phyloP scores from a whole-genome alignment of 1,140 invertebrate species.

The Drosophila dunni region DNA sequence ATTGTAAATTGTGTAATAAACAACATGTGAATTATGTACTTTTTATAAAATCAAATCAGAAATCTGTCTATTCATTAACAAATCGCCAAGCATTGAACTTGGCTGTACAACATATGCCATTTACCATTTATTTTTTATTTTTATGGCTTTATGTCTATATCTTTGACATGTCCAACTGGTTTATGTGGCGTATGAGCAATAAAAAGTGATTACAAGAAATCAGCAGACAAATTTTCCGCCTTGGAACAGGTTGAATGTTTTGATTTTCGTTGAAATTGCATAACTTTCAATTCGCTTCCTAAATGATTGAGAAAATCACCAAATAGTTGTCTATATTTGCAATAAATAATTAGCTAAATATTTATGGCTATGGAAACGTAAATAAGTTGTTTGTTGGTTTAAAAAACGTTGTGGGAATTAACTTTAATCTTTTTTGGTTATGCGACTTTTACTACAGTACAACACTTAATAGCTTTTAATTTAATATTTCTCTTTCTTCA shows the following conservation, averaged over 20 bases:
- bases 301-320: slow-evolving; percentile 46
- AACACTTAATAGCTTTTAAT: neutral
- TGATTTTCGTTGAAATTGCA: slow-evolving; percentile 62
- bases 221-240: slow-evolving; percentile 64
- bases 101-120: slow-evolving; percentile 21
- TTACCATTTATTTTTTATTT: slow-evolving; percentile 20
- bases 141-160: slow-evolving; percentile 54
- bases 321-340: slow-evolving; percentile 33
- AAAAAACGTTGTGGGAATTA: neutral
- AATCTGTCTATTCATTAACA: slow-evolving; percentile 28
- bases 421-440: neutral
- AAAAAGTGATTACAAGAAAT: slow-evolving; percentile 52
- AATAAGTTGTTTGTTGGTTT: slow-evolving; percentile 5
- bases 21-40: slow-evolving; percentile 81
- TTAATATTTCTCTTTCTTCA: too few relatives aligned
- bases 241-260: slow-evolving; percentile 59
- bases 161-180: slow-evolving; percentile 64
- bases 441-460: neutral
- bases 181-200: slow-evolving; percentile 57
- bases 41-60: slow-evolving; percentile 77
- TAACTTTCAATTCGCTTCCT: slow-evolving; percentile 69
- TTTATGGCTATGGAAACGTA: neutral
- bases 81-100: slow-evolving; percentile 74
- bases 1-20: slow-evolving; percentile 78
- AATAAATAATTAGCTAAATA: slow-evolving; percentile 40